Evolutionary conservation across 2,797 vertebrate species (phyloP).

Genomic region (Ceyx erithaca): DNA sequence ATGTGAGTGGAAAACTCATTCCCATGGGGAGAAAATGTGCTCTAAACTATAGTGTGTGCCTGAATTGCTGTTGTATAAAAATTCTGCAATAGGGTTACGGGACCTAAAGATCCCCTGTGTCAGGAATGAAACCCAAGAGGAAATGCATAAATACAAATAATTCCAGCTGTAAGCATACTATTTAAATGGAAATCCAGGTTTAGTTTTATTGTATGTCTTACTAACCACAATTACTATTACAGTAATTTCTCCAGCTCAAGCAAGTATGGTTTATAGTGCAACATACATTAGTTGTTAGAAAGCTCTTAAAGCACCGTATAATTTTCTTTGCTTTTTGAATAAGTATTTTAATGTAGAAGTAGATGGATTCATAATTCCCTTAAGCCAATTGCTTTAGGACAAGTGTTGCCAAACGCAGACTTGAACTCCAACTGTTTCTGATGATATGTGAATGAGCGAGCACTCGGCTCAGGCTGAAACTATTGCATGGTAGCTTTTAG

Average conservation of each 20-base stretch:
- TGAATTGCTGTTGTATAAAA: constrained; percentile 66
- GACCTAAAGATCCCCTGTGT: constrained; percentile 60
- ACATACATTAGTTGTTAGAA: neutral
- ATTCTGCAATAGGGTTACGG: constrained; percentile 44
- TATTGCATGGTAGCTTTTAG: neutral
- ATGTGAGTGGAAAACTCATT: constrained; percentile 56
- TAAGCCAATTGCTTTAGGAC: neutral
- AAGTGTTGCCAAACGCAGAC: neutral
- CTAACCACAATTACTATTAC: neutral
- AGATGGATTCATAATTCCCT: neutral
- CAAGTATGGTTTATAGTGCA: neutral
- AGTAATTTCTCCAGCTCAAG: neutral
- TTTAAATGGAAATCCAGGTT: constrained; percentile 76
- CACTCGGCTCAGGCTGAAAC: neutral
- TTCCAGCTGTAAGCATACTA: constrained; percentile 59
- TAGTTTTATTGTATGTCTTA: constrained; percentile 44
- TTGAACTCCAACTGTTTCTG: neutral
- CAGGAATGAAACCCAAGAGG: constrained; percentile 57
- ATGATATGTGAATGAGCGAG: neutral
- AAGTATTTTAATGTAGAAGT: neutral
- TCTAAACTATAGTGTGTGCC: constrained; percentile 43
- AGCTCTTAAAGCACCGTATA: neutral
- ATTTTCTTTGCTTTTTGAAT: neutral
- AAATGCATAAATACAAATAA: constrained; percentile 65
- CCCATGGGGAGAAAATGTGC: constrained; percentile 36